Percentiles rank a stretch among this genome's conserved stretches.
phyloP scores from a whole-genome alignment of 2,888 invertebrate genomes.

The Ferrisia virgata region DNA sequence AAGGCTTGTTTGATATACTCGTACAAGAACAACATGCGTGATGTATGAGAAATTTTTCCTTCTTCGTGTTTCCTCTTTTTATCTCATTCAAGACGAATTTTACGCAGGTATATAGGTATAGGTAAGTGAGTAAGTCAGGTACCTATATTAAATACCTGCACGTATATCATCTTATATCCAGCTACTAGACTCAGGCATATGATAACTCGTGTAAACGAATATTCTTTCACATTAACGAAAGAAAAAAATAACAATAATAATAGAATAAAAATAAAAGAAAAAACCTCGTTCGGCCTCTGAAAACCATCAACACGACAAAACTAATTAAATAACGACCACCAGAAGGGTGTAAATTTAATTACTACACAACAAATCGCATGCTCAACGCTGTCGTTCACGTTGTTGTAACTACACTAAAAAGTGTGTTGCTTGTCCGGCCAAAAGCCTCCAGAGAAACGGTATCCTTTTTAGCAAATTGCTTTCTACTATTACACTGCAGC shows the following conservation, averaged over 20 bases:
- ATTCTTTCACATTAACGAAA: background rate
- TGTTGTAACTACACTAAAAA: background rate
- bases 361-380: slow-evolving; percentile 29
- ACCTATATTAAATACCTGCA: too few species aligned
- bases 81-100: too few species aligned
- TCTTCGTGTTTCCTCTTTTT: background rate
- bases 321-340: slow-evolving; percentile 28
- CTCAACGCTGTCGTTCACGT: background rate
- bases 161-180: too few species aligned
- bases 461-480: slow-evolving; percentile 21
- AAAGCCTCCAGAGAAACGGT: slow-evolving; percentile 12
- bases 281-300: background rate
- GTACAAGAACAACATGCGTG: background rate
- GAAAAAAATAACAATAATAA: too few species aligned
- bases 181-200: background rate
- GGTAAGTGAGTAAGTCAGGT: too few species aligned
- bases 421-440: slow-evolving; percentile 10
- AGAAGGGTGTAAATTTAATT: slow-evolving; percentile 25
- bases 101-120: too few species aligned
- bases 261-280: background rate
- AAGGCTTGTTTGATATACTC: background rate
- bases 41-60: background rate
- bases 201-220: background rate
- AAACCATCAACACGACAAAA: slow-evolving; percentile 28
- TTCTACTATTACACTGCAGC: background rate